Evolutionary conservation across 2,113 vertebrate genomes (phyloP), one percentile per base, ranked within the genome.

Genomic region (Alethe diademata): DNA sequence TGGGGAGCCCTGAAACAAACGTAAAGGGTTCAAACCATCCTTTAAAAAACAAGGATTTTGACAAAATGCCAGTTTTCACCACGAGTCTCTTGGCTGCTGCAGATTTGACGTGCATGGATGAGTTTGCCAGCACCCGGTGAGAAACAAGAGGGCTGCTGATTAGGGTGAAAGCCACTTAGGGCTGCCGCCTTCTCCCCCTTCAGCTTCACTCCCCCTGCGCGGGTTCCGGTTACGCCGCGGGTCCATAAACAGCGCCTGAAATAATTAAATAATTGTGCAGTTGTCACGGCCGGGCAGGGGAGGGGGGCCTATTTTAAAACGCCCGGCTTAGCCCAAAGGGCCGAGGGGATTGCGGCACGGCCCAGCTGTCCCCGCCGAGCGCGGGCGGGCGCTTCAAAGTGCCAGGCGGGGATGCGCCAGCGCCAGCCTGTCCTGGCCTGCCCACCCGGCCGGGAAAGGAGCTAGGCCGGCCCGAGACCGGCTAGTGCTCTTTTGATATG

Each of bases 241-340:
- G 62, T 66, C 92, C 58, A 40, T 36, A 89, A 96, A 88, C 33
- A 88, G 88, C 38, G 23, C 94, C 95, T 86, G 74, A 96, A 98
- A 97, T 95, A 97, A 95, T 92, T 57, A 96, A 98, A 97, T 95
- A 97, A 95, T 92, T 62, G 65, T 11, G 56, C 97, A 98, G 98
- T 98, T 98, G 97, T 98, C 97, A 71, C 92, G 58, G 8, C 58
- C 53, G 86, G 83, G 65, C 5, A 76, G n/a, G 86, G 81, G 72
- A 64, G 20, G 82, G 43, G 40, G 31, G 31, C 5, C 95, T 97
- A 96, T 98, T 98, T 98, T 97, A 97, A 97, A 98, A 90, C 65
- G 2, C 14, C 53, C 15, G 36, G 95, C 97, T 97, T 89, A 95
- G 53, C 93, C 84, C 75, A 62, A 84, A 96, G 85, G 96, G 82